These are phyloP conservation scores for Parauchenoglanis ngamensis DNA, from an alignment of 2,797 vertebrate species.

Conservation along the genomic window DNA sequence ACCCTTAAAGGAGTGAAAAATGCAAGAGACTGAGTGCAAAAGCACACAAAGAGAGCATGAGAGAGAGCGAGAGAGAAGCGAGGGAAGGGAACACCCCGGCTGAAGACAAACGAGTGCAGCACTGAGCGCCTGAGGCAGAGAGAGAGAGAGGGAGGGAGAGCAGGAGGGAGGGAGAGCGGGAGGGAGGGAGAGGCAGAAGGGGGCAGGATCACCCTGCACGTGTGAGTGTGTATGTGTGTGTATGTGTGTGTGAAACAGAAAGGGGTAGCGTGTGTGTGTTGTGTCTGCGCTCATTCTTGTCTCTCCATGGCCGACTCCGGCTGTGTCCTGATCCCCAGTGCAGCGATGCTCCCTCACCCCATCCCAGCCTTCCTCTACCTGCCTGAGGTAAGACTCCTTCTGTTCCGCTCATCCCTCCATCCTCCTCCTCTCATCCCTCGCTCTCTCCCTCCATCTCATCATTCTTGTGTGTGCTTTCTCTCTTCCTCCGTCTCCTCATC, in stretches of 20 bases:
- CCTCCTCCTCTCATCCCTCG: not conserved
- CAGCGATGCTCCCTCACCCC: slow-evolving; percentile 93
- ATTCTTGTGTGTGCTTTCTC: not conserved
- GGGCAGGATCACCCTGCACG: slow-evolving; percentile 35
- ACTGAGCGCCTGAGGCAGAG: slow-evolving; percentile 36
- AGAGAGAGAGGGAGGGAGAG: not conserved
- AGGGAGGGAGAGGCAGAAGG: not conserved
- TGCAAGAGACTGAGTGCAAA: slow-evolving; percentile 9
- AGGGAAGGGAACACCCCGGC: slow-evolving; percentile 34
- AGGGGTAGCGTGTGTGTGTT: slow-evolving; percentile 42
- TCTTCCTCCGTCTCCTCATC: not conserved
- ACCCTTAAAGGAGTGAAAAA: slow-evolving; percentile 15
- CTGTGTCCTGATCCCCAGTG: slow-evolving; percentile 94
- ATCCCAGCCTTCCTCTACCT: slow-evolving; percentile 93
- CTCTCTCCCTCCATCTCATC: not conserved
- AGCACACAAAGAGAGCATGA: slow-evolving; percentile 21
- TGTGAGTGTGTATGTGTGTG: slow-evolving; percentile 15
- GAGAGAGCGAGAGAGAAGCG: slow-evolving; percentile 41
- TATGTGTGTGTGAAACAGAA: slow-evolving; percentile 21
- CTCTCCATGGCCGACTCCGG: slow-evolving; percentile 98
- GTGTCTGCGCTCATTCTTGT: slow-evolving; percentile 71
- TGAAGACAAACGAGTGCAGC: slow-evolving; percentile 43
- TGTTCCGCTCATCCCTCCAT: slow-evolving; percentile 37
- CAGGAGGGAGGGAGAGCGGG: not conserved
- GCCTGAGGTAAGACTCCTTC: slow-evolving; percentile 86